These are phyloP conservation scores for Etheostoma perlongum DNA, from an alignment of 2,797 vertebrate species.

Conservation along the genomic window DNA sequence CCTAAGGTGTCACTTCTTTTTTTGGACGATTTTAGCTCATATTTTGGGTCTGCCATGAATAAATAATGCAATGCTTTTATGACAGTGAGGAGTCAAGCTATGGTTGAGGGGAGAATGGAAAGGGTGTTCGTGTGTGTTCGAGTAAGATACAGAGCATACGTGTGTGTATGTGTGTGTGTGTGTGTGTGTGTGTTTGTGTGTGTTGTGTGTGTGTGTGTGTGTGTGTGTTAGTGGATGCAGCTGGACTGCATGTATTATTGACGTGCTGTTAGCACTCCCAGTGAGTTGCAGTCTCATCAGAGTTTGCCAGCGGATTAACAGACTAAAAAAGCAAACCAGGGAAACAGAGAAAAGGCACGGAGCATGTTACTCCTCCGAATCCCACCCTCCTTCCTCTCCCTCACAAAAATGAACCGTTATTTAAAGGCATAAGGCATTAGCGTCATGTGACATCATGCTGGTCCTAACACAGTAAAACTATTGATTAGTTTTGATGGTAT, in stretches of 20 bases:
- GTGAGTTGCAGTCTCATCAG: conserved; percentile 82
- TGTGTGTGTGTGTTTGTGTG: conserved; percentile 30
- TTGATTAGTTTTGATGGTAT: conserved; percentile 63
- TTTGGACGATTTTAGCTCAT: conserved; percentile 68
- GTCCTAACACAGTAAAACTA: conserved; percentile 40
- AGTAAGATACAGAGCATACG: conserved; percentile 43
- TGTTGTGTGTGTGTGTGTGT: conserved; percentile 29
- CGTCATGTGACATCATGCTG: conserved; percentile 61
- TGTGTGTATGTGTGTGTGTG: conserved; percentile 9
- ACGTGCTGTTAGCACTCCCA: conserved; percentile 80
- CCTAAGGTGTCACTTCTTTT: conserved; percentile 62
- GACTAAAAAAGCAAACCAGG: conserved; percentile 75
- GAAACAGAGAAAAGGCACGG: conserved; percentile 68
- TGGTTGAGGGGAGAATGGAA: conserved; percentile 66
- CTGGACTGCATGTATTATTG: conserved; percentile 83
- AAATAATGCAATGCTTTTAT: conserved; percentile 78
- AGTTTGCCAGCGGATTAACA: conserved; percentile 82
- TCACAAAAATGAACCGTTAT: conserved; percentile 47
- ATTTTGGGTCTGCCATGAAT: conserved; percentile 71
- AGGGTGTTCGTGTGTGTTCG: conserved; percentile 52
- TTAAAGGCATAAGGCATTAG: conserved; percentile 53
- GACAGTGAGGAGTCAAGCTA: conserved; percentile 68
- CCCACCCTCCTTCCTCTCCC: conserved; percentile 25
- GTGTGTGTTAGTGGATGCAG: conserved; percentile 74
- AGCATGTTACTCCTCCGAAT: conserved; percentile 54